These are phyloP conservation scores for Berghia stephanieae DNA, from an alignment of 1,140 invertebrate species.

Conservation along the genomic window DNA sequence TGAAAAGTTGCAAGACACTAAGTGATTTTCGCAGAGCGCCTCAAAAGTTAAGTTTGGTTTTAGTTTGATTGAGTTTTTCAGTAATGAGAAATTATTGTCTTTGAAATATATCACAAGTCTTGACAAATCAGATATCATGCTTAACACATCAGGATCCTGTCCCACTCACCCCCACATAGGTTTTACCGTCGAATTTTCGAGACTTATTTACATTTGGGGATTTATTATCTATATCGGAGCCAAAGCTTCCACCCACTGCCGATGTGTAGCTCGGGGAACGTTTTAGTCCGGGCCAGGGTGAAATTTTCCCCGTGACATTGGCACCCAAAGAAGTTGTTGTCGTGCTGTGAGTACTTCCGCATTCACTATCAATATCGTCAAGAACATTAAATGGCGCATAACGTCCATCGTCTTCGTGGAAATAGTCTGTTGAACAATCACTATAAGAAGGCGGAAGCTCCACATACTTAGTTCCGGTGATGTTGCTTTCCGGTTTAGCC, in stretches of 20 bases:
- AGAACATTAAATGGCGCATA: not conserved
- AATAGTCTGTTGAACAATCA: not conserved
- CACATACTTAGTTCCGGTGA: not conserved
- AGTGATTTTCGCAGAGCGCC: no score
- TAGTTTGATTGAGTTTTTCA: no score
- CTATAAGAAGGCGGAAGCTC: not conserved
- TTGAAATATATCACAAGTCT: no score
- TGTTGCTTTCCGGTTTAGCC: not conserved
- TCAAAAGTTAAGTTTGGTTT: no score
- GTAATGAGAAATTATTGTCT: no score
- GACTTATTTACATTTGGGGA: no score
- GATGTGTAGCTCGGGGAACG: conserved; percentile 54
- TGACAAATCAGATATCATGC: no score
- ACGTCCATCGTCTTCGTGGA: not conserved
- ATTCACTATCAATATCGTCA: conserved; percentile 11
- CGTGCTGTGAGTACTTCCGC: not conserved
- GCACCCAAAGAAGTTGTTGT: not conserved
- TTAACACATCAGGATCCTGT: no score
- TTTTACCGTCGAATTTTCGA: no score
- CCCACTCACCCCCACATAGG: no score
- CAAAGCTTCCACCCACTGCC: conserved; percentile 41
- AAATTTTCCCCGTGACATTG: not conserved
- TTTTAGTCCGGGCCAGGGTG: conserved; percentile 32
- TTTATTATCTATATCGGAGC: no score
- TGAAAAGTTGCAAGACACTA: no score